phyloP scores from a whole-genome alignment of 2,797 vertebrate species.

The Muscicapa striata region DNA sequence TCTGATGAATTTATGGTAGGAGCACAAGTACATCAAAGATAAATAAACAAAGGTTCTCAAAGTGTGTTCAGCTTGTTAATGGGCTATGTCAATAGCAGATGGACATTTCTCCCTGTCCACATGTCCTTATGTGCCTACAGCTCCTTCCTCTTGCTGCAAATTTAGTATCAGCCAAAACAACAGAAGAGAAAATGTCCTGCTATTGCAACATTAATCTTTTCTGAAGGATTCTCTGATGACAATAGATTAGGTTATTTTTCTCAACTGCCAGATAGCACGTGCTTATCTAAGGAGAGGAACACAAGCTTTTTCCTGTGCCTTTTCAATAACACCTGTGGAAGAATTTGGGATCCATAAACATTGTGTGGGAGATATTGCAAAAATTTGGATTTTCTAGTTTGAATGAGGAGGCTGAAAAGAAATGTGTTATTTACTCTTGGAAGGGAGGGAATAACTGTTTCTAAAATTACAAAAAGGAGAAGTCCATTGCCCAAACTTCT shows the following conservation, averaged over 20 bases:
- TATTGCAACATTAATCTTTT: conserved; percentile 16
- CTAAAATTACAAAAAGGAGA: not conserved
- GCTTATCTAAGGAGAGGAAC: not conserved
- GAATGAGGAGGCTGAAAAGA: not conserved
- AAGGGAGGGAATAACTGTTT: not conserved
- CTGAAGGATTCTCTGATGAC: conserved; percentile 7
- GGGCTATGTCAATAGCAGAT: conserved; percentile 44
- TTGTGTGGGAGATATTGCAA: not conserved
- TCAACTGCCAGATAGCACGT: not conserved
- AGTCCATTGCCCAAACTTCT: not conserved
- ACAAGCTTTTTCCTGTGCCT: not conserved
- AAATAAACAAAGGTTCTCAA: conserved; percentile 16
- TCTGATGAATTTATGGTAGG: not conserved
- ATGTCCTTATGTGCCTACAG: not conserved
- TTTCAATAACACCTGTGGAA: not conserved
- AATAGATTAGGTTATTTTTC: conserved; percentile 18
- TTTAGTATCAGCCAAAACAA: not conserved
- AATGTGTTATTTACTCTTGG: not conserved
- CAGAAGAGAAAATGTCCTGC: not conserved
- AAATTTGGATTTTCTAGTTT: not conserved
- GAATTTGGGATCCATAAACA: not conserved
- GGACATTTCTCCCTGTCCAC: conserved; percentile 16
- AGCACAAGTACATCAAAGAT: not conserved
- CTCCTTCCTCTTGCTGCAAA: conserved; percentile 6
- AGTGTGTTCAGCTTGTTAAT: not conserved